phyloP scores from a whole-genome alignment of 2,888 invertebrate genomes.

The Megastigmus dorsalis region DNA sequence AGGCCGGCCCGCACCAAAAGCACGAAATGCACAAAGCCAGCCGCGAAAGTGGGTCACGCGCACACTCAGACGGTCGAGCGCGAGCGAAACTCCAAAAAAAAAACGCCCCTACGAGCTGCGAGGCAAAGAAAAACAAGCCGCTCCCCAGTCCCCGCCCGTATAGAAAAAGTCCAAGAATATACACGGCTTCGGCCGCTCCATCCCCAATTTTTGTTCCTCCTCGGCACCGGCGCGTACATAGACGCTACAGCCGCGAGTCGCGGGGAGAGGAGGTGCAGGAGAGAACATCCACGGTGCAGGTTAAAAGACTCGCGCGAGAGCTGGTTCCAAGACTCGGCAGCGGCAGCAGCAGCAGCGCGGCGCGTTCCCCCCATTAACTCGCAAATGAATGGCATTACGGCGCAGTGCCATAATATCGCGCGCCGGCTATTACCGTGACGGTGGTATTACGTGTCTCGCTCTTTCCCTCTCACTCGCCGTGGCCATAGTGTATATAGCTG shows the following conservation, averaged over 20 bases:
- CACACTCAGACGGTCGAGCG: not conserved
- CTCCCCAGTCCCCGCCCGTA: not conserved
- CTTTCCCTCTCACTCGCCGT: constrained; percentile 55
- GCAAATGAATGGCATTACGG: constrained; percentile 73
- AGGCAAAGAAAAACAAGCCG: constrained; percentile 10
- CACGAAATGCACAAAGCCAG: constrained; percentile 40
- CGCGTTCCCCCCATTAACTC: constrained; percentile 70
- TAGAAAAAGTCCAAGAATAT: constrained; percentile 2
- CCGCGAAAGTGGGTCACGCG: constrained; percentile 35
- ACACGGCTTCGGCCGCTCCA: too few relatives aligned
- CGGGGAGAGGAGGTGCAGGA: too few relatives aligned
- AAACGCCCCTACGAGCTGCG: not conserved
- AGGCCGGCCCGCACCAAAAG: constrained; percentile 24
- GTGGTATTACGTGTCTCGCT: constrained; percentile 71
- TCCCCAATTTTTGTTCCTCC: not conserved
- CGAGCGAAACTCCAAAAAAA: constrained; percentile 3
- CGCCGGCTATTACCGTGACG: constrained; percentile 71
- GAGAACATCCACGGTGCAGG: too few relatives aligned
- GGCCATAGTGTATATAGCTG: too few relatives aligned
- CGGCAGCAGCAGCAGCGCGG: too few relatives aligned
- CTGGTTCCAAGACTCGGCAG: not conserved
- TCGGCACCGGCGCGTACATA: too few relatives aligned
- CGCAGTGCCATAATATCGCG: constrained; percentile 73
- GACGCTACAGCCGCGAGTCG: too few relatives aligned
- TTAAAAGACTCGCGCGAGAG: not conserved